phyloP scores from a whole-genome alignment of 2,888 invertebrate genomes.

The Pristionchus exspectatus region DNA sequence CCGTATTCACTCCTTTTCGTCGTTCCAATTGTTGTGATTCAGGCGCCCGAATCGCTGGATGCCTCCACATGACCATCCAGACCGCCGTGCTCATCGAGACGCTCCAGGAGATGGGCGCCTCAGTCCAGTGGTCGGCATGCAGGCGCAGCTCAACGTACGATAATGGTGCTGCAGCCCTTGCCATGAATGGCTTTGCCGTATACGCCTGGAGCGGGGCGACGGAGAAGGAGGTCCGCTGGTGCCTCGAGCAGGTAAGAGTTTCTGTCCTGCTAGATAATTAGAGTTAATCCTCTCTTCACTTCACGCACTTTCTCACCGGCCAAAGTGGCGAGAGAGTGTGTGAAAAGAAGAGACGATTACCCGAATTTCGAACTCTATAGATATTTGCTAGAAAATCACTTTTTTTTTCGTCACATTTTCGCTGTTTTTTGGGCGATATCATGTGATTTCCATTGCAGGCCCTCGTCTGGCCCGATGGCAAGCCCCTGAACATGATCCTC shows the following conservation, averaged over 20 bases:
- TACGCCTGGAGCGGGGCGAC: slow-evolving; percentile 99
- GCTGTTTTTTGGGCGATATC: background rate
- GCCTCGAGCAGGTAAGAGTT: slow-evolving; percentile 94
- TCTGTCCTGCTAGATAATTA: no score
- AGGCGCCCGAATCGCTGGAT: slow-evolving; percentile 96
- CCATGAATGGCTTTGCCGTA: slow-evolving; percentile 92
- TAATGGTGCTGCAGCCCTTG: slow-evolving; percentile 99
- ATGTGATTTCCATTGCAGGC: slow-evolving; percentile 82
- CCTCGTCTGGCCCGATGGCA: slow-evolving; percentile 87
- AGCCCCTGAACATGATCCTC: slow-evolving; percentile 97
- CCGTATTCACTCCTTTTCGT: background rate
- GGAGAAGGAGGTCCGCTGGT: slow-evolving; percentile 98
- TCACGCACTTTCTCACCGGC: no score
- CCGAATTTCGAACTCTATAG: no score
- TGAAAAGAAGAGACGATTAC: no score
- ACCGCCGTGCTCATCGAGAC: slow-evolving; percentile 99
- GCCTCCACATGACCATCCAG: slow-evolving; percentile 99
- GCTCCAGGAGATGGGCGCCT: slow-evolving; percentile 93
- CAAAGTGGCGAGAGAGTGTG: no score
- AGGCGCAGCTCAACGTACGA: slow-evolving; percentile 95
- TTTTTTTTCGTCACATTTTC: no score
- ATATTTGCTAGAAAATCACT: no score
- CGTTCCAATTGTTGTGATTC: background rate
- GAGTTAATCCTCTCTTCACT: no score
- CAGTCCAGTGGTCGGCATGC: slow-evolving; percentile 99